A percentile compares a stretch with the other conserved stretches of the same genome.
Conservation (phyloP, 2,797 vertebrate genomes). For the Phoeniculus purpureus region DNA sequence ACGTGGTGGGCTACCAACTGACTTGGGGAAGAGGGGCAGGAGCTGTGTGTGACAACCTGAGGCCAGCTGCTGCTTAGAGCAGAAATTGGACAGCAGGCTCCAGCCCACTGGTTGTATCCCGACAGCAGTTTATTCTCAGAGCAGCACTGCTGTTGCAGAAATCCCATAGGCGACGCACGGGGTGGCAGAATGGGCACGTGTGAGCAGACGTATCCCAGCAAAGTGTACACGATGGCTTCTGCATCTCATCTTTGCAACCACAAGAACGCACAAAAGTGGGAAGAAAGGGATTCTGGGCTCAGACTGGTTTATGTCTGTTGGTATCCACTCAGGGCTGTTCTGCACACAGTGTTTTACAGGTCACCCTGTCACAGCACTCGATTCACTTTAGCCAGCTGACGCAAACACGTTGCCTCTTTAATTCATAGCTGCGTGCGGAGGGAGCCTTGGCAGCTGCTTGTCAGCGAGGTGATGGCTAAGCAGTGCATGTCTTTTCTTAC, state of each 20-base stretch:
- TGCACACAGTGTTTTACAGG: not conserved
- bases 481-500: not conserved
- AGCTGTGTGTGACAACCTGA: not conserved
- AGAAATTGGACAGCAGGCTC: not conserved
- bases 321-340: not conserved
- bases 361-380: not conserved
- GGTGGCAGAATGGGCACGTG: not conserved
- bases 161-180: not conserved
- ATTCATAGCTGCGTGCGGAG: not conserved
- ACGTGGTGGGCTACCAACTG: fast-evolving
- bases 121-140: not conserved
- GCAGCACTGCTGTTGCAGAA: not conserved
- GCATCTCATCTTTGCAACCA: not conserved
- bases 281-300: not conserved
- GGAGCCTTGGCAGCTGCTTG: not conserved
- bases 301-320: not conserved
- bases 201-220: not conserved
- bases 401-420: not conserved
- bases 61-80: not conserved
- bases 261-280: not conserved
- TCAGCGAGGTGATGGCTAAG: not conserved
- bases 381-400: not conserved
- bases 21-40: not conserved
- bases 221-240: not conserved
- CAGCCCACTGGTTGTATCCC: not conserved